Percentiles rank a stretch among this genome's conserved stretches.
Conservation (phyloP, 2,113 vertebrate genomes). For the Pogonocichla stellata region DNA sequence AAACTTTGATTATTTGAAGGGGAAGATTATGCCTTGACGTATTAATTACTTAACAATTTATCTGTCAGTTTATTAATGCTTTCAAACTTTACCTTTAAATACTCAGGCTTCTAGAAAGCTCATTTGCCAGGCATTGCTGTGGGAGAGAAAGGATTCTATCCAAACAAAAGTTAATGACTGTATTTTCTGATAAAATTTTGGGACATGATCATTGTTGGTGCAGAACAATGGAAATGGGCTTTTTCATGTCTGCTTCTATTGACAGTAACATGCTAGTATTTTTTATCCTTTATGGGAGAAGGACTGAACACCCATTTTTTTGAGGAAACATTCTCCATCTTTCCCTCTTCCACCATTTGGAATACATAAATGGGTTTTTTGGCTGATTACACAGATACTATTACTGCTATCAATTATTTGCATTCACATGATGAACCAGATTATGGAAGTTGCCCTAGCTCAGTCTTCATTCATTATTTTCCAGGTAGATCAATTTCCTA, state of each 20-base stretch:
- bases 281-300: not conserved
- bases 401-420: not conserved
- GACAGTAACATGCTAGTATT: not conserved
- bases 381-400: not conserved
- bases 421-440: not conserved
- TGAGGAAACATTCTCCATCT: not conserved
- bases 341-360: not conserved
- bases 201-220: not conserved
- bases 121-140: not conserved
- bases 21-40: not conserved
- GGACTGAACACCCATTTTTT: not conserved
- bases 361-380: not conserved
- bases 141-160: not conserved
- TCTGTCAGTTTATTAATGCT: constrained; percentile 41
- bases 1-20: not conserved
- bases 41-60: constrained; percentile 45
- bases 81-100: constrained; percentile 22
- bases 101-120: not conserved
- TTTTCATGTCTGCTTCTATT: not conserved
- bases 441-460: not conserved
- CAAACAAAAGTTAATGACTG: not conserved
- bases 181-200: not conserved
- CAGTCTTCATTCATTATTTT: not conserved
- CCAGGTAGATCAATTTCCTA: not conserved
- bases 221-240: not conserved